Base-by-base conservation (phyloP, 2,888 invertebrate species). In the Dione vanillae region DNA sequence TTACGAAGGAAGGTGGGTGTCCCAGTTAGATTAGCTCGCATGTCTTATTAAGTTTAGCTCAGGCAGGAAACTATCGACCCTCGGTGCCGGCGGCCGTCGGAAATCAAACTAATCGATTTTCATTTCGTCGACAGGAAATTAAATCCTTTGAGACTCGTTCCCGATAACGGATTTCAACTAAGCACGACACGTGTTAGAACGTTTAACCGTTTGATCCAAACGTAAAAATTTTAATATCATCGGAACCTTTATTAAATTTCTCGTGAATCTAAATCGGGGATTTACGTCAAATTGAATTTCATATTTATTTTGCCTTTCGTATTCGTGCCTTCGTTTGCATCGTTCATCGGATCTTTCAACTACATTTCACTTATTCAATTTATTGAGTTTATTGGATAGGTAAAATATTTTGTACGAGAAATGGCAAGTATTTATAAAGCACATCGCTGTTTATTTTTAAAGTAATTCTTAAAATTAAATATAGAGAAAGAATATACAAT, bases 91-190 rank as follows among this genome's bases (percentile, higher is more conserved):
- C 84, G 84, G 85, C 83, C 86, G 80, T 81, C 90, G 93, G 93
- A 93, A 91, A 92, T 92, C 88, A 85, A 92, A 91, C 92, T 92
- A 92, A 93, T 93, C 93, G 92, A 92, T 92, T 92, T 90, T 91
- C 92, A 91, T 93, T 92, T 88, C 86, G 85, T 81, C 85, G 87
- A 85, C 91, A 91, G 93, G 93, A 93, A 93, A 93, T 93, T 93
- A 92, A 93, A 93, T 92, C 92, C 92, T 92, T 92, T 92, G 91
- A 89, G 90, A 90, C 85, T 85, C 87, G 87, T 83, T 83, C 86
- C 78, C 88, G 91, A 92, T 91, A 91, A 87, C 89, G 89, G 88
- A 88, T 89, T 90, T 87, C 85, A 85, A 84, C 87, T 90, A 88
- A 90, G 88, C 88, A 85, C 87, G 90, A 92, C 91, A 90, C 90